Evolutionary conservation across 2,113 vertebrate genomes (phyloP).

Genomic region (Pica pica): DNA sequence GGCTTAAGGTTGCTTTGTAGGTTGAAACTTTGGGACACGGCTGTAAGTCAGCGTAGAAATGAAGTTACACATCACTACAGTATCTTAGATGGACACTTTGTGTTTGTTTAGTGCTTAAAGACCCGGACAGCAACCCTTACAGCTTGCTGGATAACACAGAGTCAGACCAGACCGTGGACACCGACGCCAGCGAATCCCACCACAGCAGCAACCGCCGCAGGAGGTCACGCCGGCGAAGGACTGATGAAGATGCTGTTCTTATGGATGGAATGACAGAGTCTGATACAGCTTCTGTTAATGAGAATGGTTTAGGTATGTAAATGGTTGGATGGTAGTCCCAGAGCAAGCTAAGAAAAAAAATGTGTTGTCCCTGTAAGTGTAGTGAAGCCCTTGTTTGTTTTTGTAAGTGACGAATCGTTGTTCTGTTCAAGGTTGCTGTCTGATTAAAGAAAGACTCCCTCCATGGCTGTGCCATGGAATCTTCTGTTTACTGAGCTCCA

Average conservation of each 20-base stretch:
- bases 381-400: neutral
- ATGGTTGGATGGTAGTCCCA: neutral
- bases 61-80: neutral
- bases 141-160: conserved; percentile 91
- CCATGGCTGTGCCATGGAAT: neutral
- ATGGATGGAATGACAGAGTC: conserved; percentile 97
- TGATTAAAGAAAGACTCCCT: neutral
- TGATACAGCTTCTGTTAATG: conserved; percentile 93
- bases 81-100: conserved; percentile 23
- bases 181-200: conserved; percentile 93
- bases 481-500: conserved; percentile 5
- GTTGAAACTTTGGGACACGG: neutral
- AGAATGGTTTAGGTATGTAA: conserved; percentile 93
- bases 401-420: neutral
- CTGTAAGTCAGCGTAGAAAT: neutral
- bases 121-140: conserved; percentile 89
- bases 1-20: neutral
- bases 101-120: conserved; percentile 79
- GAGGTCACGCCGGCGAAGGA: conserved; percentile 91
- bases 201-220: conserved; percentile 87
- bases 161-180: conserved; percentile 96
- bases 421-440: conserved; percentile 6
- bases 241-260: conserved; percentile 91
- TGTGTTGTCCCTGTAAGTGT: neutral
- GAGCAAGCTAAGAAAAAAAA: neutral